A percentile compares a stretch with the other conserved stretches of the same genome.
Conservation (phyloP, 1,140 invertebrate genomes). For the Colletes gigas region DNA sequence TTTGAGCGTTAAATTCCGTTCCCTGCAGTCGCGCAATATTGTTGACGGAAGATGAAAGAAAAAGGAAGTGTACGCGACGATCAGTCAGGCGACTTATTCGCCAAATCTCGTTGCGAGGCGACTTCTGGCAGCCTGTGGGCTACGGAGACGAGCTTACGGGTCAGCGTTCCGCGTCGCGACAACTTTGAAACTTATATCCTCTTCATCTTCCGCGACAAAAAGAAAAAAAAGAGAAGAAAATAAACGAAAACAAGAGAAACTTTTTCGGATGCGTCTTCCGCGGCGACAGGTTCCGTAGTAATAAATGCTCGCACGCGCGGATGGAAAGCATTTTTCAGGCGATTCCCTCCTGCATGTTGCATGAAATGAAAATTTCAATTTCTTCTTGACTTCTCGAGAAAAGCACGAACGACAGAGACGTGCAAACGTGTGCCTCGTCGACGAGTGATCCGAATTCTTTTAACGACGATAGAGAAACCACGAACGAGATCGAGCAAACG, state of each 20-base stretch:
- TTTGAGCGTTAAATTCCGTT: background rate
- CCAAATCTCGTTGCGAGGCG: background rate
- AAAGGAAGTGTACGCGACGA: background rate
- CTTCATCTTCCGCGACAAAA: background rate
- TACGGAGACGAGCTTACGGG: background rate
- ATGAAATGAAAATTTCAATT: constrained; percentile 20
- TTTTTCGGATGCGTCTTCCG: constrained; percentile 31
- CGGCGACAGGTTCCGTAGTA: constrained; percentile 17
- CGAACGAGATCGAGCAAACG: background rate
- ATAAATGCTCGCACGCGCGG: constrained; percentile 6
- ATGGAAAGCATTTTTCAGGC: background rate
- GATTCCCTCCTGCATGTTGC: constrained; percentile 24
- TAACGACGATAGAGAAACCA: background rate
- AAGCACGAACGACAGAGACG: constrained; percentile 36
- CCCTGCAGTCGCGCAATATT: background rate
- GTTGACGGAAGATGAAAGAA: too few species aligned
- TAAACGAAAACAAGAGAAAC: background rate
- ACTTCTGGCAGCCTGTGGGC: background rate
- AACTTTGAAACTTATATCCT: constrained; percentile 39
- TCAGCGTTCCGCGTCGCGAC: background rate
- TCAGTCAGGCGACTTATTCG: constrained; percentile 1
- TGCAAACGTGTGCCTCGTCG: constrained; percentile 20
- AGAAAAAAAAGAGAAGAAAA: background rate
- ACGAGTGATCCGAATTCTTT: background rate
- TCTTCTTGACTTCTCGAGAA: background rate